These are phyloP conservation scores for Ceratina japonica DNA, from an alignment of 1,140 invertebrate genomes.

Conservation along the genomic window DNA sequence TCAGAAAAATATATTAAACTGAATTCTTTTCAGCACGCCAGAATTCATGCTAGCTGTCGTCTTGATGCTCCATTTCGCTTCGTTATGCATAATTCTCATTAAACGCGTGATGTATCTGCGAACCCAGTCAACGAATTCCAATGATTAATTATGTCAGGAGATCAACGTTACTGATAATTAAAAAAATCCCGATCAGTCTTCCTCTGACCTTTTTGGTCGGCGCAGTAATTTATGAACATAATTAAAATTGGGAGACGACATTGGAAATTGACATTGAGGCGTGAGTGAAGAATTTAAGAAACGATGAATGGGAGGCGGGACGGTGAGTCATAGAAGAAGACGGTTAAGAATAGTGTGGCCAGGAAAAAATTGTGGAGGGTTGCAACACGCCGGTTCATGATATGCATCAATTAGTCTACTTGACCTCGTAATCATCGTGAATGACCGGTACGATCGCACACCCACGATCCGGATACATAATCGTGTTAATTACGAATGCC, in stretches of 20 bases:
- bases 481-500: slow-evolving; percentile 56
- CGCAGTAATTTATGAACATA: too few relatives aligned
- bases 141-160: not conserved
- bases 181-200: too few relatives aligned
- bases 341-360: not conserved
- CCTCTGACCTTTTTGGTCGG: too few relatives aligned
- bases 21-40: slow-evolving; percentile 3
- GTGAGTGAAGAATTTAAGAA: too few relatives aligned
- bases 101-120: not conserved
- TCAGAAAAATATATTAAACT: not conserved
- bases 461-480: slow-evolving; percentile 70
- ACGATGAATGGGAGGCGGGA: too few relatives aligned
- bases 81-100: not conserved
- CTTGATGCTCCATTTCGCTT: not conserved
- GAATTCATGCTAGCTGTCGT: not conserved
- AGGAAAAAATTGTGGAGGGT: not conserved
- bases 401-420: slow-evolving; percentile 74
- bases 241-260: too few relatives aligned
- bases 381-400: slow-evolving; percentile 15
- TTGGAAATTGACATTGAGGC: too few relatives aligned
- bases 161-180: not conserved
- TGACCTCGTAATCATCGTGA: slow-evolving; percentile 71
- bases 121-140: not conserved
- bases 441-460: slow-evolving; percentile 67
- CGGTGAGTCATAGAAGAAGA: not conserved